Evolutionary conservation across 2,888 invertebrate genomes (phyloP), one percentile per base, ranked within the genome.

Genomic region (Petrophora chlorosata): DNA sequence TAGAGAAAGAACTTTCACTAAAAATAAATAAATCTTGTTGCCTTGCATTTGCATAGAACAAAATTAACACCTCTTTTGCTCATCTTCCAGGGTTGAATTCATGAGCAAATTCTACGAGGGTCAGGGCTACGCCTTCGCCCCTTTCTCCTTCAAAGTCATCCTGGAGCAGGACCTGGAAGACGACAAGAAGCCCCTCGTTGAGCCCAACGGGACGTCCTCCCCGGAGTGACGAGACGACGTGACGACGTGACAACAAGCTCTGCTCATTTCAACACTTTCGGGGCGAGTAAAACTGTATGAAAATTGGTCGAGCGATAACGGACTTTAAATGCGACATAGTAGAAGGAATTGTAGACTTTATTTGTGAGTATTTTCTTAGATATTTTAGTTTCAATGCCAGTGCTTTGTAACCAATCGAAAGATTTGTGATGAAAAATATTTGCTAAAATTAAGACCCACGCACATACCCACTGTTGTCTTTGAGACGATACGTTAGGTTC

Each of bases 21-120:
- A n/a, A n/a, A n/a, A n/a, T n/a, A n/a, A n/a, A n/a, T n/a, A n/a
- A n/a, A n/a, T n/a, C n/a, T n/a, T n/a, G n/a, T n/a, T n/a, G n/a
- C n/a, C n/a, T n/a, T n/a, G n/a, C n/a, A n/a, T n/a, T n/a, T n/a
- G n/a, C n/a, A n/a, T n/a, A n/a, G n/a, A n/a, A 19, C 19, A 19
- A 26, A 22, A 40, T 17, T 39, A 25, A 9, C 14, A 12, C 13
- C 26, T 25, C 3, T 15, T 12, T 28, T 28, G 22, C 35, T 36
- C 13, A 9, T 19, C 33, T 94, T 94, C 61, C 73, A 96, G 96
- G 96, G 97, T 98, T 63, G 97, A 98, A 77, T 99, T 99, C 87
- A 98, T 99, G 92, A 98, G 97, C 82, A 97, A 98, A 79, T 97
- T 98, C 88, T 98, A 97, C 84, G 90, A 91, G 25, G 96, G 96